These are phyloP conservation scores for Cavia porcellus DNA, from an alignment of 2,113 vertebrate species.

Conservation along the genomic window DNA sequence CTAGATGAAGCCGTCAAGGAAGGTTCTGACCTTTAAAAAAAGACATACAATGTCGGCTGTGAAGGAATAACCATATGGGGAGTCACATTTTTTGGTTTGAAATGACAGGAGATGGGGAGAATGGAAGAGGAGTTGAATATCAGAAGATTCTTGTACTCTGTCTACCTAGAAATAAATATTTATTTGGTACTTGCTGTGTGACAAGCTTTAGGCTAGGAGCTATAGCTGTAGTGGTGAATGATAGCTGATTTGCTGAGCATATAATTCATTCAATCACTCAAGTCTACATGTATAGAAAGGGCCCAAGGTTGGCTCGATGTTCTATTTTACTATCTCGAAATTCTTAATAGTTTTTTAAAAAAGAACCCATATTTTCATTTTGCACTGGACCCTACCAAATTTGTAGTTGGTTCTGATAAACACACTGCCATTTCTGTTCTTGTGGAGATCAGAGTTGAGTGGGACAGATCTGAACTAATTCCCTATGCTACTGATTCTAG, in stretches of 20 bases:
- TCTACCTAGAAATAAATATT: neutral
- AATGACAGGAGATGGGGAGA: neutral
- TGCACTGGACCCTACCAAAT: neutral
- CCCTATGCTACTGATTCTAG: neutral
- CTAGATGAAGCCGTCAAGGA: neutral
- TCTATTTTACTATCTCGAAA: neutral
- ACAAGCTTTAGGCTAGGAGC: neutral
- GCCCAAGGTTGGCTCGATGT: neutral
- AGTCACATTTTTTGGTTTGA: neutral
- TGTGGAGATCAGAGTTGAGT: neutral
- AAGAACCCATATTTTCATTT: neutral
- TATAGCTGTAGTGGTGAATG: neutral
- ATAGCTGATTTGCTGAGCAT: neutral
- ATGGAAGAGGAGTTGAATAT: neutral
- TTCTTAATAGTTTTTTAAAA: neutral
- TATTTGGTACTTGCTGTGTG: neutral
- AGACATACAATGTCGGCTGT: neutral
- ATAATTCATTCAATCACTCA: neutral
- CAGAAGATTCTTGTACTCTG: neutral
- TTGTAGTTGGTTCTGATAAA: neutral
- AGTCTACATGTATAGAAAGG: neutral
- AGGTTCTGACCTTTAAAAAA: constrained; percentile 56
- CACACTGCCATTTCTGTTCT: neutral
- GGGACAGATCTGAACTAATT: neutral
- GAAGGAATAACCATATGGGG: neutral